Evolutionary conservation across 2,888 invertebrate species (phyloP).

Genomic region (Nasonia oneida): DNA sequence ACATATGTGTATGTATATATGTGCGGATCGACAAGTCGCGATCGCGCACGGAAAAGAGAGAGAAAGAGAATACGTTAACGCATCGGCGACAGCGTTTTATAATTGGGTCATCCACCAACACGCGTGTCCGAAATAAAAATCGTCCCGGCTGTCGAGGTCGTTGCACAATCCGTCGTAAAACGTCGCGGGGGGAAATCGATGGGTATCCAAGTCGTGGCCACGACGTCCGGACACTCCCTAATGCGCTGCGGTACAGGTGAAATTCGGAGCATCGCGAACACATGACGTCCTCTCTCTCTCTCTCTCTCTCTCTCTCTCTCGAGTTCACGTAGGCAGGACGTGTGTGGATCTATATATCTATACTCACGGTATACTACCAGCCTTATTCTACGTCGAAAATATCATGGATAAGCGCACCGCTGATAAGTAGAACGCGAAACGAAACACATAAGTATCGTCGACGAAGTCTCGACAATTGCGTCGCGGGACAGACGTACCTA

Average conservation of each 20-base stretch:
- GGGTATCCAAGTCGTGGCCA: background rate
- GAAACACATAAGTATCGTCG: background rate
- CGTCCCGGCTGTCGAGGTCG: background rate
- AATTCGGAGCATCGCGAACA: background rate
- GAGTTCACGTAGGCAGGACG: constrained; percentile 1
- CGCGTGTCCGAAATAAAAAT: background rate
- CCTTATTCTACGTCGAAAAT: background rate
- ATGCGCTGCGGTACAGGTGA: constrained; percentile 1
- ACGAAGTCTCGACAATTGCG: background rate
- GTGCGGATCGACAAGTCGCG: background rate
- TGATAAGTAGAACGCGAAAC: background rate
- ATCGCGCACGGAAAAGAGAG: constrained; percentile 1
- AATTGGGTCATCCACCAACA: constrained; percentile 16
- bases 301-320: background rate
- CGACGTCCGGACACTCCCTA: constrained; percentile 19
- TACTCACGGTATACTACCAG: background rate
- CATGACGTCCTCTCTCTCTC: constrained; percentile 7
- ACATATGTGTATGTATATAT: background rate
- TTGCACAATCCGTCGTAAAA: constrained; percentile 1
- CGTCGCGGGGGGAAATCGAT: background rate
- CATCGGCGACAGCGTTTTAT: constrained; percentile 16
- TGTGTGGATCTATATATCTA: too few relatives aligned
- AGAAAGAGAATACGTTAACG: background rate
- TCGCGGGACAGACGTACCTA: background rate
- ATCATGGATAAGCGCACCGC: background rate